A percentile compares a stretch with the other conserved stretches of the same genome.
These are phyloP conservation scores for Agrochola litura DNA, from an alignment of 2,888 invertebrate genomes.

Conservation along the genomic window DNA sequence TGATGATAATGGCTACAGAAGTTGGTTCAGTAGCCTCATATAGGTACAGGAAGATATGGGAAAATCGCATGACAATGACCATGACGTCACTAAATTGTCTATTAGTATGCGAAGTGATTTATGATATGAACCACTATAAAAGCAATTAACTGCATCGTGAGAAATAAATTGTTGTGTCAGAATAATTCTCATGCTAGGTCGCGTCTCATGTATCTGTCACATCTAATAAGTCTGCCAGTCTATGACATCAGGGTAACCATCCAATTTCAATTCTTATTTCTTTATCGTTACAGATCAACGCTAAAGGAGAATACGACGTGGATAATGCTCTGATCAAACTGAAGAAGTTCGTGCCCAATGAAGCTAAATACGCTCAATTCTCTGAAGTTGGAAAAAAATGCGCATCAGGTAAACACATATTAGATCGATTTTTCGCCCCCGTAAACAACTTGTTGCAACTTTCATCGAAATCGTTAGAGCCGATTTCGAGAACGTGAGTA, in stretches of 20 bases:
- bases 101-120: slow-evolving; percentile 14
- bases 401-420: slow-evolving; percentile 48
- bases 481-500: too few relatives aligned
- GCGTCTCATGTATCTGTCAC: not conserved
- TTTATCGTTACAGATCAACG: slow-evolving; percentile 58
- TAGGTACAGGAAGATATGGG: not conserved
- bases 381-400: slow-evolving; percentile 54
- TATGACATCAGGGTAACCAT: not conserved
- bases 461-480: too few relatives aligned
- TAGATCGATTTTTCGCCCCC: too few relatives aligned
- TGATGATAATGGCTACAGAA: not conserved
- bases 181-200: slow-evolving; percentile 5
- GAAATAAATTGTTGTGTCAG: slow-evolving; percentile 41
- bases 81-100: slow-evolving; percentile 4
- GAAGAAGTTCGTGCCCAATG: slow-evolving; percentile 44
- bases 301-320: slow-evolving; percentile 52
- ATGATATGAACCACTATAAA: slow-evolving; percentile 6
- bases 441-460: too few relatives aligned
- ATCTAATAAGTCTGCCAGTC: not conserved
- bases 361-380: slow-evolving; percentile 41
- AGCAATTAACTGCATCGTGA: slow-evolving; percentile 16
- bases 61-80: not conserved
- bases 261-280: not conserved
- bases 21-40: not conserved
- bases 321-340: slow-evolving; percentile 45